These are phyloP conservation scores for Busseola fusca DNA, from an alignment of 2,888 invertebrate genomes.

Conservation along the genomic window DNA sequence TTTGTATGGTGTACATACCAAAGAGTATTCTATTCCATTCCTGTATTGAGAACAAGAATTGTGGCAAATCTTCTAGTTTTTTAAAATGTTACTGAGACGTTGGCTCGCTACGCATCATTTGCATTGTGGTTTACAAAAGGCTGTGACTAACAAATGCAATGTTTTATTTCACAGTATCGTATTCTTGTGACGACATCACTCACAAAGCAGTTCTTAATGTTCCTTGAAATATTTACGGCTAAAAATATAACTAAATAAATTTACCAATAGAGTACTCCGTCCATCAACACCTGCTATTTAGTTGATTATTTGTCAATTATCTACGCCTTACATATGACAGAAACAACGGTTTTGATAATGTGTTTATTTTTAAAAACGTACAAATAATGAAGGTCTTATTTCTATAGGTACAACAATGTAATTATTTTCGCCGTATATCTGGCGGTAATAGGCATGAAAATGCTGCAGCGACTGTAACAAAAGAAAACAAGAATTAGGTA, in stretches of 20 bases:
- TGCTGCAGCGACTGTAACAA: conserved; percentile 60
- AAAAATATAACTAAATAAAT: neutral
- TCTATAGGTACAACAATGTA: neutral
- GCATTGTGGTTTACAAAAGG: neutral
- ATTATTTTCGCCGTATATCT: conserved; percentile 57
- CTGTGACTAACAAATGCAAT: neutral
- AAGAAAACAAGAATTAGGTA: neutral
- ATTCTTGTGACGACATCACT: neutral
- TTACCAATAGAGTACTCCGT: neutral
- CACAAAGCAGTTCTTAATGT: neutral
- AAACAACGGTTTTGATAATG: neutral
- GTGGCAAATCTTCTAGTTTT: conserved; percentile 4
- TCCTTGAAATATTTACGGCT: neutral
- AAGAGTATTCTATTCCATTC: too few species aligned
- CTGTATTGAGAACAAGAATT: neutral
- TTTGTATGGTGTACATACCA: too few species aligned
- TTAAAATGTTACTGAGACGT: neutral
- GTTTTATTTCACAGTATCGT: neutral
- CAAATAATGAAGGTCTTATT: conserved; percentile 1
- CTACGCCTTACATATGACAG: neutral
- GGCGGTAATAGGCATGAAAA: conserved; percentile 63
- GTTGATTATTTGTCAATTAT: neutral
- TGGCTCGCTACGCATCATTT: neutral
- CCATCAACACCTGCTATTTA: neutral
- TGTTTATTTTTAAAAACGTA: conserved; percentile 32